A percentile compares a stretch with the other conserved stretches of the same genome.
These are phyloP conservation scores for Diachasmimorpha longicaudata DNA, from an alignment of 1,140 invertebrate genomes.

Conservation along the genomic window DNA sequence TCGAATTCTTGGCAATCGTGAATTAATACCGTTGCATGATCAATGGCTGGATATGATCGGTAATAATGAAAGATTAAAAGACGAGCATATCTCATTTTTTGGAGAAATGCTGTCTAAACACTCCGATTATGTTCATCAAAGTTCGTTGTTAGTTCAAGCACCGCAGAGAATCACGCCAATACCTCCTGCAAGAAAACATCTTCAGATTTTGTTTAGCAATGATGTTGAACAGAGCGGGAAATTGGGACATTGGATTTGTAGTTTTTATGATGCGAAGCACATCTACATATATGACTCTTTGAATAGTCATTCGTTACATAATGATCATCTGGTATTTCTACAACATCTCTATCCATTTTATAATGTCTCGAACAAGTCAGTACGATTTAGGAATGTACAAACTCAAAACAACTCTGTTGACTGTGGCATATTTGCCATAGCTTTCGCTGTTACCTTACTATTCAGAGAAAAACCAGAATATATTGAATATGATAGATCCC, in stretches of 20 bases:
- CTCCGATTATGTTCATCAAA: neutral
- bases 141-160: neutral
- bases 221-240: neutral
- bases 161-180: neutral
- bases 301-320: neutral
- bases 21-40: too few relatives aligned
- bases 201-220: conserved; percentile 2
- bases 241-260: neutral
- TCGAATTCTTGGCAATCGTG: too few relatives aligned
- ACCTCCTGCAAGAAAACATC: neutral
- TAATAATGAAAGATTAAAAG: neutral
- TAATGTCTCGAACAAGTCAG: neutral
- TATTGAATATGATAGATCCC: conserved; percentile 21
- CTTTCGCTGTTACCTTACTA: conserved; percentile 19
- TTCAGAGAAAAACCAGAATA: conserved; percentile 21
- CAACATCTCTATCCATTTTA: neutral
- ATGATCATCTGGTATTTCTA: neutral
- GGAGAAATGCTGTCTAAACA: neutral
- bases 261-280: neutral
- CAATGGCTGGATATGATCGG: too few relatives aligned
- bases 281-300: neutral
- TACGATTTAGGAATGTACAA: conserved; percentile 12
- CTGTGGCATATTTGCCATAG: conserved; percentile 27
- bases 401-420: conserved; percentile 17
- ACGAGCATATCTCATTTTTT: neutral